A percentile compares a stretch with the other conserved stretches of the same genome.
Conservation (phyloP, 2,888 invertebrate species). For the Yponomeuta cagnagella region DNA sequence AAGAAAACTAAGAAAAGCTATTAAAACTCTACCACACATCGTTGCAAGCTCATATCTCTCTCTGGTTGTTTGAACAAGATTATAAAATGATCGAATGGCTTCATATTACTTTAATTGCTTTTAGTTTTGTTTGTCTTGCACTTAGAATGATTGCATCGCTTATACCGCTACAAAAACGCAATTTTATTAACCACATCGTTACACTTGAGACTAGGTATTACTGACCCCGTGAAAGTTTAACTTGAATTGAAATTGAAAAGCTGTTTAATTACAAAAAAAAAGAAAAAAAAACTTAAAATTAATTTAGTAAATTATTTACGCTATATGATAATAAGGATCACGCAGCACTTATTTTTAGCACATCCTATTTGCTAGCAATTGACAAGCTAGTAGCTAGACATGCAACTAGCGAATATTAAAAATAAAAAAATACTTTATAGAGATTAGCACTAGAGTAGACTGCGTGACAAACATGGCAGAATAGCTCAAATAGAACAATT, state of each 20-base stretch:
- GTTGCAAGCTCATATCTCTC: slow-evolving; percentile 22
- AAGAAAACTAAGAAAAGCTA: slow-evolving; percentile 32
- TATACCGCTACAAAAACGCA: not conserved
- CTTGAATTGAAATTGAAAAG: not conserved
- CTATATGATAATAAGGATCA: no score
- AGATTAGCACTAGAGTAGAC: no score
- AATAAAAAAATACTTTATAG: no score
- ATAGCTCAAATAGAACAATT: no score
- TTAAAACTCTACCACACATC: slow-evolving; percentile 31
- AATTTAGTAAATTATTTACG: no score
- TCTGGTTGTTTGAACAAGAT: slow-evolving; percentile 8
- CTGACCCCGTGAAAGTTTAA: not conserved
- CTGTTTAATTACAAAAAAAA: no score
- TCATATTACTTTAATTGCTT: slow-evolving; percentile 1
- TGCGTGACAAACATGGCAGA: no score
- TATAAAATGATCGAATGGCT: not conserved
- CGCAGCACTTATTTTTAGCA: no score
- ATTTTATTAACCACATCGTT: not conserved
- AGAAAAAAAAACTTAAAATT: no score
- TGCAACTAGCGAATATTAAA: no score
- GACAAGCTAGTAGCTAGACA: no score
- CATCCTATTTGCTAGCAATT: no score
- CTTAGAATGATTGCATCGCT: not conserved
- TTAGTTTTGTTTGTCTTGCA: slow-evolving; percentile 1
- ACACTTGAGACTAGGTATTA: not conserved